A percentile compares a stretch with the other conserved stretches of the same genome.
Evolutionary conservation across 2,797 vertebrate species (phyloP).

Genomic region (Lateolabrax maculatus): DNA sequence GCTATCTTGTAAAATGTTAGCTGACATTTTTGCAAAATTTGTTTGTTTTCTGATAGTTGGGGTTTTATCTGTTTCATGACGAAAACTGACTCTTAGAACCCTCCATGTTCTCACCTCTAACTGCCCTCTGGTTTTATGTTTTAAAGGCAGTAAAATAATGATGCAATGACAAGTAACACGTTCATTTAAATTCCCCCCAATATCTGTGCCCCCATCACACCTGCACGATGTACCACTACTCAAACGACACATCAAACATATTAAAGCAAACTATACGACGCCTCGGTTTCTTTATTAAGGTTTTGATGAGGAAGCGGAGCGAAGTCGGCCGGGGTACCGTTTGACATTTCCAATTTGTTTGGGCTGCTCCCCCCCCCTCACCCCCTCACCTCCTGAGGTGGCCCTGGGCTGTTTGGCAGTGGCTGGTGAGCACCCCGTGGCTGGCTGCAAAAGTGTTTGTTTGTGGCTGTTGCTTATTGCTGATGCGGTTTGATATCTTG

Average conservation of each 20-base stretch:
- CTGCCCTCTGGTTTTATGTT: slow-evolving; percentile 7
- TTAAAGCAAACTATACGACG: slow-evolving; percentile 9
- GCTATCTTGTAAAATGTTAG: not conserved
- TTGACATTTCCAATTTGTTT: slow-evolving; percentile 53
- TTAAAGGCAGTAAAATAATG: slow-evolving; percentile 40
- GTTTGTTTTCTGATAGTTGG: not conserved
- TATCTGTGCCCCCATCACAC: not conserved
- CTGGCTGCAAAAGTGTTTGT: slow-evolving; percentile 62
- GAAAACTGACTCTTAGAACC: not conserved
- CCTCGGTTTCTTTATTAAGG: slow-evolving; percentile 1
- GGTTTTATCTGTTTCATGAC: not conserved
- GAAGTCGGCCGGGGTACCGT: not conserved
- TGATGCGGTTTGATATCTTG: slow-evolving; percentile 77
- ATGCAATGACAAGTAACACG: slow-evolving; percentile 52
- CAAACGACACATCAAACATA: slow-evolving; percentile 5
- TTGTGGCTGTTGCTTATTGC: slow-evolving; percentile 69
- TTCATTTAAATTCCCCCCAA: slow-evolving; percentile 16
- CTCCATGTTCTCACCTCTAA: slow-evolving; percentile 15
- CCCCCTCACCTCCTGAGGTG: slow-evolving; percentile 26
- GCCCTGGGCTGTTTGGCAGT: slow-evolving; percentile 40
- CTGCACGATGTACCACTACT: not conserved
- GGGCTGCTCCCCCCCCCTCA: not conserved
- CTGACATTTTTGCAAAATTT: not conserved
- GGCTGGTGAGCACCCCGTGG: slow-evolving; percentile 31
- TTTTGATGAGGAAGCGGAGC: slow-evolving; percentile 17